Evolutionary conservation across 1,140 invertebrate genomes (phyloP), one percentile per base, ranked within the genome.

Genomic region (Oppia nitens): DNA sequence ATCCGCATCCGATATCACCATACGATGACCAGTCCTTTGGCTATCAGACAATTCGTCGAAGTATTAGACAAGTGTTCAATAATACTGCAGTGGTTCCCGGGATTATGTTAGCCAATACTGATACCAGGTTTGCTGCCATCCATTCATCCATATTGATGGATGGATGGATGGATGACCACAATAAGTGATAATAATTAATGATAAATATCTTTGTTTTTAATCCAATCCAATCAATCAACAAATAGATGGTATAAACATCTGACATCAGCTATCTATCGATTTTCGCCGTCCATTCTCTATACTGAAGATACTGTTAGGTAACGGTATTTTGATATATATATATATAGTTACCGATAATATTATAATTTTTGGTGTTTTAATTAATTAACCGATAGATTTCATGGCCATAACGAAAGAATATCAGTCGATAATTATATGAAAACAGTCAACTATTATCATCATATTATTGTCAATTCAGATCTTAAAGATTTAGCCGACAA

Each of bases 401-500:
- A 79, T 69, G 78, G 78, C 11, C 61, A 74, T 57, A 73, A 79
- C 66, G 78, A 79, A 64, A 67, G 76, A 28, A 74, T 79, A 48
- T 70, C 73, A 3, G 62, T 76, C 3, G 64, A 69, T 51, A 74
- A 76, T 65, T 77, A 75, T 63, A 66, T 74, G 51, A 56, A 75
- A 64, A 69, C 70, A 26, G 69, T 78, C 20, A 75, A 77, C 64
- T 79, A 77, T 66, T 79, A 73, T 65, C 72, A 76, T 59, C 71
- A 76, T 61, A 54, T 79, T 3, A 77, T 79, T 23, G 61, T 68
- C 21, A 76, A 77, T 67, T 69, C 76, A 28, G 75, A 79, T 59
- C 17, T 25, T 17, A 9, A 29, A 3, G 27, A 56, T 28, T 12
- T 63, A 11, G 25, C 47, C 17, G 28, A 47, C 26, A 14, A n/a